Evolutionary conservation across 2,797 vertebrate species (phyloP), one percentile per base, ranked within the genome.

Genomic region (Emys orbicularis): DNA sequence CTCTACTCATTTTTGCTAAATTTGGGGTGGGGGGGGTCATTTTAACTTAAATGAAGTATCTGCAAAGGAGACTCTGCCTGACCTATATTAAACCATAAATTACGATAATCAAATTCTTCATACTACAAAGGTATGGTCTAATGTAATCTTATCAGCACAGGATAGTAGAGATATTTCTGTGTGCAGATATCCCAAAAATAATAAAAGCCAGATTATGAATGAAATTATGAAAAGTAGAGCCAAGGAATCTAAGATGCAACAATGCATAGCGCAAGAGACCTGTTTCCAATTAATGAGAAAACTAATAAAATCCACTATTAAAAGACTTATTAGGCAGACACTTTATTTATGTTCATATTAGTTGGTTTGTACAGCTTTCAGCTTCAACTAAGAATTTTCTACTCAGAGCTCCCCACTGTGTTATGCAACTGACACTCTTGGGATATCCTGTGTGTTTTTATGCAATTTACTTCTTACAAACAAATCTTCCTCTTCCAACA

Each of bases 391-490:
- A 94, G 54, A 59, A 90, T 11, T 87, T 81, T 81, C 68, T 68
- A 21, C 81, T 50, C 47, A 83, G 9, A 74, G 94, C 56, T 94
- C 87, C 86, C 44, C 11, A 92, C 52, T 76, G 68, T 27, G 25
- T 90, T 92, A 79, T 56, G 83, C 9, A 9, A 74, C 79, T 41
- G 54, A 96, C 89, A 94, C 83, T 37, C 79, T 87, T 95, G 90
- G 49, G 34, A 93, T 92, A 94, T 92, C 52, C 89, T 80, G 65
- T 92, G 53, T 44, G 65, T 72, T 87, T 95, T 95, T 61, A 87
- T 93, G 80, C 16, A 90, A 90, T 94, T 95, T 91, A 87, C 95
- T 96, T 95, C 83, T 90, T 90, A 85, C 88, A 97, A 97, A 96
- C 44, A 93, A 95, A 89, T 97, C 90, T 98, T 97, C 90, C 92